These are phyloP conservation scores for Pollenia griseotomentosa DNA, from an alignment of 2,888 invertebrate species.

Conservation along the genomic window DNA sequence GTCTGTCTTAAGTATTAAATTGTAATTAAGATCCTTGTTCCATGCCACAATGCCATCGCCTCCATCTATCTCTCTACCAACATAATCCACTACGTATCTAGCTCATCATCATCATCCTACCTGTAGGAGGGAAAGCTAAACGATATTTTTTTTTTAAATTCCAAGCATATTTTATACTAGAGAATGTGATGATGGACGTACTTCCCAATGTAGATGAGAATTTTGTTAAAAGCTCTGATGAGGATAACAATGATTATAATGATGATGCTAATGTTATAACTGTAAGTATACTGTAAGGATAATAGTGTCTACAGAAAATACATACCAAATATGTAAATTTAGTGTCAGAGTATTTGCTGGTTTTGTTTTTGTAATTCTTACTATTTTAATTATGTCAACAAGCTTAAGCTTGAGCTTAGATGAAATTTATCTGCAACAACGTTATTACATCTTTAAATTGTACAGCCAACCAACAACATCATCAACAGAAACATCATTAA, in stretches of 20 bases:
- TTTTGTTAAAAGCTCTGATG: constrained; percentile 10
- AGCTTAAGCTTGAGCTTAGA: constrained; percentile 49
- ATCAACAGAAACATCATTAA: background rate
- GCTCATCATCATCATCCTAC: background rate
- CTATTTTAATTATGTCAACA: constrained; percentile 67
- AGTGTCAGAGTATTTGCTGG: background rate
- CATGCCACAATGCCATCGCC: background rate
- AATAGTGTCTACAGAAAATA: constrained; percentile 19
- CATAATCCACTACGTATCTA: background rate
- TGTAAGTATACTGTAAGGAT: constrained; percentile 10
- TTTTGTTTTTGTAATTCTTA: constrained; percentile 18
- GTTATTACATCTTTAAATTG: constrained; percentile 28
- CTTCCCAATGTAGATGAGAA: background rate
- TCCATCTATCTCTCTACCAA: background rate
- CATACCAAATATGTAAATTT: background rate
- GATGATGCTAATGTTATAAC: background rate
- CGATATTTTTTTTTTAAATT: constrained; percentile 18
- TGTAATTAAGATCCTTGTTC: constrained; percentile 16
- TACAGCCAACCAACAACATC: background rate
- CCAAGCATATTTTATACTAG: constrained; percentile 21
- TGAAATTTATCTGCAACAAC: background rate
- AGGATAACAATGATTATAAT: constrained; percentile 9
- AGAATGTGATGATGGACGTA: background rate
- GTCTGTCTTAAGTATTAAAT: background rate
- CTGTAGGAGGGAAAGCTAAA: background rate